Conservation (phyloP, 2,888 invertebrate species). For the Agrotis ipsilon region DNA sequence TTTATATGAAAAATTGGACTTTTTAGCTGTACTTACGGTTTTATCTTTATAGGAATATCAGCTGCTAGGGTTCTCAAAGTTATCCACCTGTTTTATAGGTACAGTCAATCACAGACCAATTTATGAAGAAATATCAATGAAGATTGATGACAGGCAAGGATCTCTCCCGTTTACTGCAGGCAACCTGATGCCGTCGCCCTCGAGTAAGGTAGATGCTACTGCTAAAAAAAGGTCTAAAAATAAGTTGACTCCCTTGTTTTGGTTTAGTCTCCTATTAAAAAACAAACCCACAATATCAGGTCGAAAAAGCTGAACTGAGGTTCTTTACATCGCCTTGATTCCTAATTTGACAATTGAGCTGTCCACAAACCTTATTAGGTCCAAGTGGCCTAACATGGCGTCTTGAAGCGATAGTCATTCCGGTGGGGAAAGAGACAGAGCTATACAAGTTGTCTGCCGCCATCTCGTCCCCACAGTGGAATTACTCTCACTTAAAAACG, state of each 20-base stretch:
- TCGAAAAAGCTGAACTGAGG: too few relatives aligned
- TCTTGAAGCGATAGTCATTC: too few relatives aligned
- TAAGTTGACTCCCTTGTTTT: background rate
- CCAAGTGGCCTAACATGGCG: too few relatives aligned
- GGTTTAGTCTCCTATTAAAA: too few relatives aligned
- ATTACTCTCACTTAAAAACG: too few relatives aligned
- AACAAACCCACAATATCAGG: too few relatives aligned
- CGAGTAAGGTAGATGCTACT: background rate
- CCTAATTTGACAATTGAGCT: background rate
- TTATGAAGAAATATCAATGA: background rate
- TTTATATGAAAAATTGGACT: background rate
- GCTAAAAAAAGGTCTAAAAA: conserved; percentile 5
- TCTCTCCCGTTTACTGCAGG: background rate
- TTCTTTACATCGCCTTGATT: background rate
- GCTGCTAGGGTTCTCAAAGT: background rate
- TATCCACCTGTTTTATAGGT: background rate
- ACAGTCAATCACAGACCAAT: background rate
- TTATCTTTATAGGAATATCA: background rate
- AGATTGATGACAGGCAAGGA: background rate
- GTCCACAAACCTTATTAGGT: background rate
- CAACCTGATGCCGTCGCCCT: background rate
- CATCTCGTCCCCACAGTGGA: too few relatives aligned
- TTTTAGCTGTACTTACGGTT: conserved; percentile 16
- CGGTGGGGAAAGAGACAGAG: too few relatives aligned
- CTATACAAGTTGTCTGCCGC: too few relatives aligned